Evolutionary conservation across 2,888 invertebrate species (phyloP).

Genomic region (Ophonus ardosiacus): DNA sequence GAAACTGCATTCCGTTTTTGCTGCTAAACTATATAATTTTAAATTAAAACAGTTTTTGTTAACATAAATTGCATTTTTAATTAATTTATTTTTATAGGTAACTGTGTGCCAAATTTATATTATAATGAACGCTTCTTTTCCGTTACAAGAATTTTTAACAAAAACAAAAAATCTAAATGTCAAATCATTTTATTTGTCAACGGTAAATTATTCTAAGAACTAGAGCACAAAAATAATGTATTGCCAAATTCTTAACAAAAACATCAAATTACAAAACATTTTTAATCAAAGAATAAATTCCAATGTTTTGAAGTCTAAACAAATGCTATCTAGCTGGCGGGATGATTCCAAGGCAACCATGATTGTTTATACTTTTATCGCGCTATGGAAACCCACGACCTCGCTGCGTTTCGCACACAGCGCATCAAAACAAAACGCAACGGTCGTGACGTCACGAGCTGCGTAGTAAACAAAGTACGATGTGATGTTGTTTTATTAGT

Average conservation of each 20-base stretch:
- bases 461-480: constrained; percentile 53
- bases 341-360: constrained; percentile 53
- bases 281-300: not conserved
- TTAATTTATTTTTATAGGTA: not conserved
- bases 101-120: not conserved
- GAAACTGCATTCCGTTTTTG: constrained; percentile 37
- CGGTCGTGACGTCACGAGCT: constrained; percentile 37
- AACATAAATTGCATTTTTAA: constrained; percentile 6
- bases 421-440: constrained; percentile 50
- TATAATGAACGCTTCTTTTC: not conserved
- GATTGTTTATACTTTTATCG: constrained; percentile 53
- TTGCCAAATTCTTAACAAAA: not conserved
- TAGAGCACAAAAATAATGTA: not conserved
- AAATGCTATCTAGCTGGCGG: not conserved
- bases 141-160: not conserved
- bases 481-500: constrained; percentile 31
- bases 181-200: not conserved
- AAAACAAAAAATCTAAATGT: not conserved
- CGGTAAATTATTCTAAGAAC: not conserved
- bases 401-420: constrained; percentile 49
- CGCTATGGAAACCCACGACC: constrained; percentile 20
- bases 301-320: not conserved
- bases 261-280: not conserved
- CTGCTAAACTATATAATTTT: constrained; percentile 1
- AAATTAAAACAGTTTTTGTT: constrained; percentile 19